Evolutionary conservation across 2,797 vertebrate species (phyloP), one percentile per base, ranked within the genome.

Genomic region (Avahi laniger): DNA sequence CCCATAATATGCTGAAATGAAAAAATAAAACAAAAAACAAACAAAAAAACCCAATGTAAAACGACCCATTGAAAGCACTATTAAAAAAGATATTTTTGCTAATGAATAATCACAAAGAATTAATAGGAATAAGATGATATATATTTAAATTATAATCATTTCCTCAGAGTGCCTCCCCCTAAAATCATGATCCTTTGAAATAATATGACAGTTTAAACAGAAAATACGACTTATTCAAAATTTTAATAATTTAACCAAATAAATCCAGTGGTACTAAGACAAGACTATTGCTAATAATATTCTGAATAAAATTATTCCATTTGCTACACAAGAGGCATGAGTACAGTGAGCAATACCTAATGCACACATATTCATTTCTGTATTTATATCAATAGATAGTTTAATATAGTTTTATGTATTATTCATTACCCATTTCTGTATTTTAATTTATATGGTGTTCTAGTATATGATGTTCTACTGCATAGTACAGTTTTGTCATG

Each of bases 61-160:
- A 43, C 1, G 41, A 43, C 41, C 41, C 7, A 43, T 43, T 43
- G 41, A 43, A 43, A 43, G 5, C 41, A 43, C 6, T 43, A 43
- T 43, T 43, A 5, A 43, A 43, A 43, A 88, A 72, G 17, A 0
- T 4, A 46, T 86, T 89, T 80, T 80, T 82, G 20, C 24, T 76
- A 89, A 83, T 80, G 17, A 94, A 57, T 61, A 87, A 80, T 89
- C 46, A 72, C 17, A 73, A 43, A 89, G 4, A 18, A 82, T 91
- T 91, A 80, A 57, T 38, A 85, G 1, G 14, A 63, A 75, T 48
- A 72, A 87, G 18, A 78, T 80, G 11, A 86, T 0, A 57, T 84
- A 63, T 85, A 43, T 92, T 91, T 73, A 94, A 79, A 70, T 50
- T 84, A 54, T 33, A 85, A 50, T 75, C 0, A 35, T 93, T 57